Percentiles rank a stretch among this genome's conserved stretches.
phyloP scores from a whole-genome alignment of 2,888 invertebrate genomes.

The Pogonocherus hispidulus region DNA sequence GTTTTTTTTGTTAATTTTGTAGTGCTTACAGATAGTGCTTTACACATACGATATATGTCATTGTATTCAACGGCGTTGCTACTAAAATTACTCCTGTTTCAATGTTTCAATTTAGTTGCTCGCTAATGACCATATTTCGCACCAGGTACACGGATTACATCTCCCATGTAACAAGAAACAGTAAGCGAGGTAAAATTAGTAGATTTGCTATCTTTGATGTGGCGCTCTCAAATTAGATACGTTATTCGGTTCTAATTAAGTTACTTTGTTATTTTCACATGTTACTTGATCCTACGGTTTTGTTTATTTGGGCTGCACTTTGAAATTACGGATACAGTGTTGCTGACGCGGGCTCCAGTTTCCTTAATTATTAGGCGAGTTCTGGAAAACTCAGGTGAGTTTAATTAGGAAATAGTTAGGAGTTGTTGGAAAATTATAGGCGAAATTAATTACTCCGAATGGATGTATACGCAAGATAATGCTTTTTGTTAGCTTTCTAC shows the following conservation, averaged over 20 bases:
- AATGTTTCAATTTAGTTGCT: neutral
- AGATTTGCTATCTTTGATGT: slow-evolving; percentile 40
- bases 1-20: too few relatives aligned
- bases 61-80: too few relatives aligned
- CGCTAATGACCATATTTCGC: slow-evolving; percentile 15
- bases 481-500: too few relatives aligned
- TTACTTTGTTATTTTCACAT: slow-evolving; percentile 35
- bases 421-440: slow-evolving; percentile 9
- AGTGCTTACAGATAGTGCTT: too few relatives aligned
- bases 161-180: slow-evolving; percentile 27
- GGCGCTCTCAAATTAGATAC: slow-evolving; percentile 28
- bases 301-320: slow-evolving; percentile 23
- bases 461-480: too few relatives aligned
- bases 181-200: slow-evolving; percentile 32
- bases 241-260: slow-evolving; percentile 35
- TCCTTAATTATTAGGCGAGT: slow-evolving; percentile 45
- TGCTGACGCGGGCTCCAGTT: slow-evolving; percentile 34
- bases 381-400: slow-evolving; percentile 36
- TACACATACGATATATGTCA: too few relatives aligned
- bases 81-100: too few relatives aligned
- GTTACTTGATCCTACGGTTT: slow-evolving; percentile 26
- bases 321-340: slow-evolving; percentile 8
- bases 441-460: neutral
- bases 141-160: slow-evolving; percentile 22
- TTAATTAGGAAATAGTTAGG: slow-evolving; percentile 40